Evolutionary conservation across 2,113 vertebrate species (phyloP).

Genomic region (Elachura formosa): DNA sequence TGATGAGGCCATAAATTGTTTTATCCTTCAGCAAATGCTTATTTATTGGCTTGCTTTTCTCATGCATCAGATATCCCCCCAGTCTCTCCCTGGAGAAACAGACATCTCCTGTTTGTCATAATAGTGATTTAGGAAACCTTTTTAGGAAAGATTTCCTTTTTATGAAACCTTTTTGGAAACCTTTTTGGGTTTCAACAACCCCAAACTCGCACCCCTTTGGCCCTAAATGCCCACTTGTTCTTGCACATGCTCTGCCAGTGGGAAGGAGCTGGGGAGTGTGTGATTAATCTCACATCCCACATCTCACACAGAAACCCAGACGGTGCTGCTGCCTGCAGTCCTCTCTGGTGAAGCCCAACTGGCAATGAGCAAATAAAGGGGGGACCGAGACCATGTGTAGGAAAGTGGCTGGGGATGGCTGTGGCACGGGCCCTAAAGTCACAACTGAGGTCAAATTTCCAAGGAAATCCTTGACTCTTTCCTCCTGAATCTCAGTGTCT

Average conservation of each 20-base stretch:
- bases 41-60: not conserved
- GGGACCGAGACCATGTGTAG: fast-evolving
- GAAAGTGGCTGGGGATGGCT: not conserved
- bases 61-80: not conserved
- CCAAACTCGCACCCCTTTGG: not conserved
- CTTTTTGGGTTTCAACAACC: not conserved
- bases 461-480: not conserved
- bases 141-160: not conserved
- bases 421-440: not conserved
- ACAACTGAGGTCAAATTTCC: not conserved
- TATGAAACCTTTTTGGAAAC: not conserved
- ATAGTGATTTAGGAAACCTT: not conserved
- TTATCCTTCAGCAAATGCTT: not conserved
- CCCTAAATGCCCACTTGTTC: not conserved
- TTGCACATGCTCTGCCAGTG: not conserved
- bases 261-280: not conserved
- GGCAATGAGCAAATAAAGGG: not conserved
- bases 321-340: not conserved
- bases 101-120: not conserved
- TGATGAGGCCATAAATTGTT: not conserved
- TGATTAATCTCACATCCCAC: conserved; percentile 33
- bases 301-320: not conserved
- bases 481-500: not conserved
- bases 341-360: not conserved
- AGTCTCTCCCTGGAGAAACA: not conserved